Percentiles rank a stretch among this genome's conserved stretches.
Conservation (phyloP, 2,797 vertebrate species). For the Oreortyx pictus region DNA sequence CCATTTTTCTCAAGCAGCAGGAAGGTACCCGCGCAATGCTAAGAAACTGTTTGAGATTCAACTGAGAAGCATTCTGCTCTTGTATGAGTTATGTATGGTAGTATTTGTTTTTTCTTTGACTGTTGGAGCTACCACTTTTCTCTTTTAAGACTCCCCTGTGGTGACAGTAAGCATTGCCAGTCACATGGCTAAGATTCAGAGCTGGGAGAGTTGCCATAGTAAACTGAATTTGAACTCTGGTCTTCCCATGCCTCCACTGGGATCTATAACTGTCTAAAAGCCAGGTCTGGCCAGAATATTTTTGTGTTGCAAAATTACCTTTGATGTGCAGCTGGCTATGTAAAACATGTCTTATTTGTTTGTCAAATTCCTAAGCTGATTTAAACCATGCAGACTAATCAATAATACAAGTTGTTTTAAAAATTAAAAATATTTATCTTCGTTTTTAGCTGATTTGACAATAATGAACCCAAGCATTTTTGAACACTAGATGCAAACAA, state of each 20-base stretch:
- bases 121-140: slow-evolving; percentile 68
- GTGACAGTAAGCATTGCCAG: slow-evolving; percentile 74
- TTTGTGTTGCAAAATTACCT: slow-evolving; percentile 71
- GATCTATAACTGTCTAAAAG: slow-evolving; percentile 74
- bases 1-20: neutral
- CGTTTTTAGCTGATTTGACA: slow-evolving; percentile 25
- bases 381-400: slow-evolving; percentile 40
- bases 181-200: slow-evolving; percentile 74
- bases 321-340: slow-evolving; percentile 71
- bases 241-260: slow-evolving; percentile 72
- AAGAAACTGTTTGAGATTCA: slow-evolving; percentile 11
- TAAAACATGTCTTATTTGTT: slow-evolving; percentile 55
- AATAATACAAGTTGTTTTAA: slow-evolving; percentile 20
- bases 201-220: slow-evolving; percentile 74
- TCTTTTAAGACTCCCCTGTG: slow-evolving; percentile 71
- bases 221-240: slow-evolving; percentile 76
- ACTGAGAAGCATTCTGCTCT: neutral
- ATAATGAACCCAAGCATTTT: slow-evolving; percentile 30
- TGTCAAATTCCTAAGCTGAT: slow-evolving; percentile 50
- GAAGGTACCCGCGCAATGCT: neutral
- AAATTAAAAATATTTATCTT: slow-evolving; percentile 20
- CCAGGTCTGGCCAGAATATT: slow-evolving; percentile 71
- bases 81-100: slow-evolving; percentile 8
- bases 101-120: slow-evolving; percentile 66
- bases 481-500: neutral